Evolutionary conservation across 2,797 vertebrate genomes (phyloP).

Genomic region (Odontamblyopus lacepedii): DNA sequence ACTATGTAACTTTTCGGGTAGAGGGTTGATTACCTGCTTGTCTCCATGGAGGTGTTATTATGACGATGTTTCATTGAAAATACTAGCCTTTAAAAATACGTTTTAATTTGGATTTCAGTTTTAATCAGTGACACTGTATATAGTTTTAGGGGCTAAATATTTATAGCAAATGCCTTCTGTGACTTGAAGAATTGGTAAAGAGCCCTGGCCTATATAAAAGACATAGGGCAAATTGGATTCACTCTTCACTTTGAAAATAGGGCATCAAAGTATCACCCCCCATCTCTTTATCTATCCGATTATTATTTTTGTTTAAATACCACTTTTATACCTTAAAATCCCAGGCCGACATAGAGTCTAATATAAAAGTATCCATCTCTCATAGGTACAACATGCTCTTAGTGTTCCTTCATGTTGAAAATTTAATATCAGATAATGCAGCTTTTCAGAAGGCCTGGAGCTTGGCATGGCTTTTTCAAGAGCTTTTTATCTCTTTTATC

Average conservation of each 20-base stretch:
- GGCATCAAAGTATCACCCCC: slow-evolving; percentile 11
- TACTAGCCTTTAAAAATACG: too few species aligned
- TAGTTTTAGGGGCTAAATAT: background rate
- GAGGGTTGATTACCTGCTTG: too few species aligned
- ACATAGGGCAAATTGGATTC: background rate
- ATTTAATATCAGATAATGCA: slow-evolving; percentile 29
- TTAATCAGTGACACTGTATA: background rate
- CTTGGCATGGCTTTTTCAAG: slow-evolving; percentile 16
- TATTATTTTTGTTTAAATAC: slow-evolving; percentile 10
- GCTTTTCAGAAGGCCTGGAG: slow-evolving; percentile 21
- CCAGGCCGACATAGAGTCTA: slow-evolving; percentile 6
- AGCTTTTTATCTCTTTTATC: slow-evolving; percentile 29
- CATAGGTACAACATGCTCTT: slow-evolving; percentile 36
- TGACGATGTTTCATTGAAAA: too few species aligned
- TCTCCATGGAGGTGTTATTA: too few species aligned
- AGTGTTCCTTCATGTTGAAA: slow-evolving; percentile 27
- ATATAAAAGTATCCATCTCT: slow-evolving; percentile 17
- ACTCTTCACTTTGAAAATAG: slow-evolving; percentile 9
- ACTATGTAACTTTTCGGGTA: too few species aligned
- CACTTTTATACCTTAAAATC: slow-evolving; percentile 12
- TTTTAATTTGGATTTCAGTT: too few species aligned
- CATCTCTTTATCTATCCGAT: slow-evolving; percentile 3
- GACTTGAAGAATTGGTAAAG: slow-evolving; percentile 10
- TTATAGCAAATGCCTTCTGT: background rate
- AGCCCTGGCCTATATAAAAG: slow-evolving; percentile 27